Percentiles rank a stretch among this genome's conserved stretches.
These are phyloP conservation scores for Pteropus rufus DNA, from an alignment of 2,797 vertebrate genomes.

Conservation along the genomic window DNA sequence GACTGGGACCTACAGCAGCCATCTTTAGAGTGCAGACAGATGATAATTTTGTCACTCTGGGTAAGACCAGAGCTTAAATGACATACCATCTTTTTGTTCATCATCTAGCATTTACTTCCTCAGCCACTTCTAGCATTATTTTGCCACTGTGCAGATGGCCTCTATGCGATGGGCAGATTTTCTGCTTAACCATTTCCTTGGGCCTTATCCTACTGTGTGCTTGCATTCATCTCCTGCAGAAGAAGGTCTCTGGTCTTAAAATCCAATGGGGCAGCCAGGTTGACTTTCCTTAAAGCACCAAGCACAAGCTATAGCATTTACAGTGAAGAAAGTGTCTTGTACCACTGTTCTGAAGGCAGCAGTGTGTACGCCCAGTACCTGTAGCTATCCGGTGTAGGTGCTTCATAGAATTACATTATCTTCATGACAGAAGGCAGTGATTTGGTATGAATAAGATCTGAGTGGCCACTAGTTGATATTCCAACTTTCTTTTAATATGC, in stretches of 20 bases:
- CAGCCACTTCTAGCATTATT: neutral
- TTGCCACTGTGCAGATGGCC: neutral
- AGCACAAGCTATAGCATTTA: neutral
- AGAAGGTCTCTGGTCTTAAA: neutral
- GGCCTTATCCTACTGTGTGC: neutral
- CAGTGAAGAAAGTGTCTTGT: neutral
- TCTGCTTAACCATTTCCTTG: neutral
- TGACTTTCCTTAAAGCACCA: neutral
- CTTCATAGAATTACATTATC: neutral
- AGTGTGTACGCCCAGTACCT: neutral
- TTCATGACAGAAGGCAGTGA: neutral
- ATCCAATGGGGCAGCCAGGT: neutral
- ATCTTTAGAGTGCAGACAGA: neutral
- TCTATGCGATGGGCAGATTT: neutral
- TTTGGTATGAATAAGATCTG: neutral
- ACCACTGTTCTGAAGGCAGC: neutral
- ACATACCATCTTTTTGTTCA: neutral
- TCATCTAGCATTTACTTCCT: neutral
- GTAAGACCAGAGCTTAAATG: neutral
- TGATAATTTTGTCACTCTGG: neutral
- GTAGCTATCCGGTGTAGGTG: neutral
- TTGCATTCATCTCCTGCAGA: neutral
- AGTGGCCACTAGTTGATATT: neutral
- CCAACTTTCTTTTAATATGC: neutral
- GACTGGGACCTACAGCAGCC: neutral